These are phyloP conservation scores for Cybosia mesomella DNA, from an alignment of 2,888 invertebrate species.

Conservation along the genomic window DNA sequence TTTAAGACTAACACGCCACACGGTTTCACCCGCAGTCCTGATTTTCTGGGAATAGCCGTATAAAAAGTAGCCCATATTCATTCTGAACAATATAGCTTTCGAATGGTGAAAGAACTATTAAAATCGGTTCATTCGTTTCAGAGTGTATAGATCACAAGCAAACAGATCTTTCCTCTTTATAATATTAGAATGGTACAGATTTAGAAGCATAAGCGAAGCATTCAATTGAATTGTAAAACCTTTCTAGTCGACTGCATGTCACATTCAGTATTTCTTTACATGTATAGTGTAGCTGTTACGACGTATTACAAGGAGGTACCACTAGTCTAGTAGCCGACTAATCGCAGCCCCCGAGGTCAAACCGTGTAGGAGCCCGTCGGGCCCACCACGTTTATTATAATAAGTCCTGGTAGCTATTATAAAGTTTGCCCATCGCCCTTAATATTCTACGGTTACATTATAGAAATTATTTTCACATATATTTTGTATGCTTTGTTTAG, in stretches of 20 bases:
- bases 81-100: too few relatives aligned
- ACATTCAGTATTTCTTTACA: conserved; percentile 56
- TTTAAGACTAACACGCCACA: too few relatives aligned
- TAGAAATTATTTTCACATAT: conserved; percentile 68
- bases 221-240: not conserved
- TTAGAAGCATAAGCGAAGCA: too few relatives aligned
- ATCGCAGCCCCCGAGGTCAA: conserved; percentile 82
- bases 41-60: too few relatives aligned
- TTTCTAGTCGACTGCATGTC: conserved; percentile 17
- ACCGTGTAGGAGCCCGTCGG: conserved; percentile 77
- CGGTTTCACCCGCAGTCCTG: too few relatives aligned
- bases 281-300: conserved; percentile 58
- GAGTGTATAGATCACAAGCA: too few relatives aligned
- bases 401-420: conserved; percentile 77
- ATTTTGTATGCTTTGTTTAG: conserved; percentile 32
- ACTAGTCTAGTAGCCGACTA: conserved; percentile 75
- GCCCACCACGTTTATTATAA: conserved; percentile 84
- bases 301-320: conserved; percentile 67
- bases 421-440: conserved; percentile 76
- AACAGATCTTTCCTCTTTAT: too few relatives aligned
- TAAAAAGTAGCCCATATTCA: too few relatives aligned
- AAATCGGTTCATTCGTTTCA: too few relatives aligned
- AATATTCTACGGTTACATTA: conserved; percentile 53
- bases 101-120: too few relatives aligned
- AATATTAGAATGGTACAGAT: too few relatives aligned